Percentiles rank a stretch among this genome's conserved stretches.
These are phyloP conservation scores for Sebastes taczanowskii DNA, from an alignment of 2,797 vertebrate species.

Conservation along the genomic window DNA sequence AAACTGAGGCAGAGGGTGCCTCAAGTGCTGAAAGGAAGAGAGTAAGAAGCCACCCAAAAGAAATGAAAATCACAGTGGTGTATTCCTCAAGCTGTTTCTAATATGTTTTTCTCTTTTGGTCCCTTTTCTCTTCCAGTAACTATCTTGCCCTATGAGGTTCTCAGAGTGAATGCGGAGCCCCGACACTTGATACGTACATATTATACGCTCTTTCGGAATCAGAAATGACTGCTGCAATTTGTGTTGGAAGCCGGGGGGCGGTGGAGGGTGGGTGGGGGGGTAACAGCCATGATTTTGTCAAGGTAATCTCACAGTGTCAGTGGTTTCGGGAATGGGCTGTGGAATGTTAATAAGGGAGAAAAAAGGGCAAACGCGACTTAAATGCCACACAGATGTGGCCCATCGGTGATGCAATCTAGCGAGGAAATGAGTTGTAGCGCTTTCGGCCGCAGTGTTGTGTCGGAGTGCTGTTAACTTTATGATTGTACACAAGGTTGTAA, in stretches of 20 bases:
- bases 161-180: background rate
- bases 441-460: constrained; percentile 2
- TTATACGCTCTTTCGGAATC: constrained; percentile 40
- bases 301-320: constrained; percentile 60
- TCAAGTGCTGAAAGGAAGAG: constrained; percentile 34
- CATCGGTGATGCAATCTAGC: constrained; percentile 56
- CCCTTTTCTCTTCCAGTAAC: constrained; percentile 16
- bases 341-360: constrained; percentile 71
- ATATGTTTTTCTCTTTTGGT: constrained; percentile 12
- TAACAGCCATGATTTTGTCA: constrained; percentile 51
- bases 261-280: background rate
- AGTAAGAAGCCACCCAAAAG: constrained; percentile 7
- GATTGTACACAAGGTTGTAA: constrained; percentile 27
- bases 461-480: constrained; percentile 16
- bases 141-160: constrained; percentile 12
- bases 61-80: background rate
- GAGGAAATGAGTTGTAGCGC: constrained; percentile 51
- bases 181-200: constrained; percentile 37
- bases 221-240: constrained; percentile 47
- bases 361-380: constrained; percentile 56
- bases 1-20: constrained; percentile 53
- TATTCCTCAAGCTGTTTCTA: constrained; percentile 23
- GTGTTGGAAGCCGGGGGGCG: constrained; percentile 1
- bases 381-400: constrained; percentile 74
- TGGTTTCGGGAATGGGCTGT: constrained; percentile 54